phyloP scores from a whole-genome alignment of 23 tunicate genomes.

The Trididemnum clinides region DNA sequence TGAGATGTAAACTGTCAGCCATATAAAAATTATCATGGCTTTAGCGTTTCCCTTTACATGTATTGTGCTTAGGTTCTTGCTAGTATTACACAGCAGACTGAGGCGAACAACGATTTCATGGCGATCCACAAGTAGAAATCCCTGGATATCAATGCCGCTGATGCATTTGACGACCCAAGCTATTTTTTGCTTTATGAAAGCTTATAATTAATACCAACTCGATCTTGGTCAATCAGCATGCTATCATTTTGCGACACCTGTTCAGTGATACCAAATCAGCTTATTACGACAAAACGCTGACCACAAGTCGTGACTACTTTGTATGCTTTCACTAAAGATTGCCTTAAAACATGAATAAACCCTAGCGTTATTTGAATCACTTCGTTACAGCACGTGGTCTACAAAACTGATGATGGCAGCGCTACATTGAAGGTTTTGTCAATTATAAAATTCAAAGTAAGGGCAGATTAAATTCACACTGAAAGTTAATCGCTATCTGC shows the following conservation, averaged over 20 bases:
- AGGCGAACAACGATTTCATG: too few species aligned
- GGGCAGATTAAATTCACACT: not conserved
- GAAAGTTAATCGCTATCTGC: not conserved
- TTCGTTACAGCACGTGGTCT: not conserved
- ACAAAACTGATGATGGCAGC: not conserved
- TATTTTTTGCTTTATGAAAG: too few species aligned
- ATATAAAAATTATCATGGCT: too few species aligned
- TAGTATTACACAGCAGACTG: too few species aligned
- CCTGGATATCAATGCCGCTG: too few species aligned
- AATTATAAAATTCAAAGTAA: not conserved
- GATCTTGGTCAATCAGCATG: too few species aligned
- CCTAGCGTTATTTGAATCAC: not conserved
- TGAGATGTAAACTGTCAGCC: too few species aligned
- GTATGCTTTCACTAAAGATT: not conserved
- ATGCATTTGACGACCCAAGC: too few species aligned
- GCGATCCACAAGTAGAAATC: too few species aligned
- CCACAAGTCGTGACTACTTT: not conserved
- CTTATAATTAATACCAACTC: too few species aligned
- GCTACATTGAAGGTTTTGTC: constrained; percentile 24
- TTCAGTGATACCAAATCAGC: not conserved
- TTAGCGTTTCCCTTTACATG: too few species aligned
- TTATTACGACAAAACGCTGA: constrained; percentile 12
- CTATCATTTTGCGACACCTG: not conserved
- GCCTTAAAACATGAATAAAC: not conserved
- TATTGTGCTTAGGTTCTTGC: too few species aligned